phyloP scores from a whole-genome alignment of 2,113 vertebrate species.

The Symphodus melops region DNA sequence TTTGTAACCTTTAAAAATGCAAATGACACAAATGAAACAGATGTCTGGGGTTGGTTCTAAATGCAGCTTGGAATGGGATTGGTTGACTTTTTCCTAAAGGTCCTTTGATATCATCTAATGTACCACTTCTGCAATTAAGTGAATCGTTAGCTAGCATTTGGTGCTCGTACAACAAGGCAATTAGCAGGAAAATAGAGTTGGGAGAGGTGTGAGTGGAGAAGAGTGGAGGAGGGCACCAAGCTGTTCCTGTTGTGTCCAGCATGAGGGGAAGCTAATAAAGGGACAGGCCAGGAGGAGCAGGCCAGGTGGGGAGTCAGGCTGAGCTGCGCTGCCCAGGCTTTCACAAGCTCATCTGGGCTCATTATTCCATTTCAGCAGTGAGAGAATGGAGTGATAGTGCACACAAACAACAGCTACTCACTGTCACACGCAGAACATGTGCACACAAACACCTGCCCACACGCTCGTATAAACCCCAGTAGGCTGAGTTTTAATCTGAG shows the following conservation, averaged over 20 bases:
- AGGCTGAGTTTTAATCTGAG: constrained; percentile 52
- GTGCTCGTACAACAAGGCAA: constrained; percentile 79
- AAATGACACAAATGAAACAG: constrained; percentile 76
- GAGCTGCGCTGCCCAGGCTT: constrained; percentile 53
- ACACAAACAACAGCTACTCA: constrained; percentile 50
- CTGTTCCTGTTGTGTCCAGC: constrained; percentile 75
- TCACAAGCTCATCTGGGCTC: constrained; percentile 71
- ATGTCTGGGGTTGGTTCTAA: constrained; percentile 74
- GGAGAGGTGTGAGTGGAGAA: constrained; percentile 64
- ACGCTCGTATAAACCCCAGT: constrained; percentile 36
- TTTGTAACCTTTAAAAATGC: constrained; percentile 82
- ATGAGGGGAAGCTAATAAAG: constrained; percentile 73
- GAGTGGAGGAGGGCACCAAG: constrained; percentile 71
- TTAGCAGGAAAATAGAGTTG: constrained; percentile 77
- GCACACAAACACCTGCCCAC: constrained; percentile 61
- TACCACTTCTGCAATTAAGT: constrained; percentile 81
- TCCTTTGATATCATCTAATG: constrained; percentile 78
- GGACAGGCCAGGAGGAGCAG: constrained; percentile 66
- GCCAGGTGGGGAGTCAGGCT: constrained; percentile 73
- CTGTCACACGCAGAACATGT: constrained; percentile 3
- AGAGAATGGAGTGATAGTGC: constrained; percentile 53
- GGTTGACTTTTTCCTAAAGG: constrained; percentile 79
- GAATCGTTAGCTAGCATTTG: constrained; percentile 79
- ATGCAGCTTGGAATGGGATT: constrained; percentile 70
- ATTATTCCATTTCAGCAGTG: constrained; percentile 69